A percentile compares a stretch with the other conserved stretches of the same genome.
Evolutionary conservation across 64 coral and sea anemone genomes (phyloP).

Genomic region (Montipora foliosa): DNA sequence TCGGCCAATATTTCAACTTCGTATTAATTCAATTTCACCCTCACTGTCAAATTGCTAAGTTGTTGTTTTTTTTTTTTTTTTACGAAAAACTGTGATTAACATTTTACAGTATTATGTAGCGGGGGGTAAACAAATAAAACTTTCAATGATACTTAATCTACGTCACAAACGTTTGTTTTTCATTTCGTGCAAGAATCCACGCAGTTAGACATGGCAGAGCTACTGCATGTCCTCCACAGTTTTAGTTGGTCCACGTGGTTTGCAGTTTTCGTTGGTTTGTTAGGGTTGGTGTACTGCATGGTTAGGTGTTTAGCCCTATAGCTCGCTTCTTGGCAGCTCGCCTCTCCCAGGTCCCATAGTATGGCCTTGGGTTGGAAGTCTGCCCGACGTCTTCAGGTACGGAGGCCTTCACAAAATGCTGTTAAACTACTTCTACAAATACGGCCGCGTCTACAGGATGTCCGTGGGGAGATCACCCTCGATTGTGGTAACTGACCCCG

Average conservation of each 20-base stretch:
- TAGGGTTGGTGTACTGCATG: constrained; percentile 24
- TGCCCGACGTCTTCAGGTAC: constrained; percentile 65
- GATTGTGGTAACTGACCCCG: constrained; percentile 79
- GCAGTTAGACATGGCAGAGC: not conserved
- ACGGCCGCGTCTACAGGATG: constrained; percentile 72
- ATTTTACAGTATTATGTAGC: no score
- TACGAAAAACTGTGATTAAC: no score
- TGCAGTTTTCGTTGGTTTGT: not conserved
- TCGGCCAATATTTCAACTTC: not conserved
- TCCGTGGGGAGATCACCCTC: constrained; percentile 15
- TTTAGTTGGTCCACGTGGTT: not conserved
- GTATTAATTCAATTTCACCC: no score
- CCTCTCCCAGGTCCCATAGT: constrained; percentile 61
- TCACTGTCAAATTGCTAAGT: no score
- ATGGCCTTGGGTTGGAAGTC: constrained; percentile 58
- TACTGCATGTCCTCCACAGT: not conserved
- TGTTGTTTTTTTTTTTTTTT: no score
- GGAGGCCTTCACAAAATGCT: constrained; percentile 74
- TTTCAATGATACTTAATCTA: no score
- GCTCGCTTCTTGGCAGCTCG: constrained; percentile 11
- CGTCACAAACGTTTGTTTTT: no score
- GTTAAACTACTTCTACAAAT: constrained; percentile 66
- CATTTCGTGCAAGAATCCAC: not conserved
- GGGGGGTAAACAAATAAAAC: no score
- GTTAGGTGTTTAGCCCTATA: constrained; percentile 22